Conservation (phyloP, 2,113 vertebrate genomes). For the Xerus inauris region DNA sequence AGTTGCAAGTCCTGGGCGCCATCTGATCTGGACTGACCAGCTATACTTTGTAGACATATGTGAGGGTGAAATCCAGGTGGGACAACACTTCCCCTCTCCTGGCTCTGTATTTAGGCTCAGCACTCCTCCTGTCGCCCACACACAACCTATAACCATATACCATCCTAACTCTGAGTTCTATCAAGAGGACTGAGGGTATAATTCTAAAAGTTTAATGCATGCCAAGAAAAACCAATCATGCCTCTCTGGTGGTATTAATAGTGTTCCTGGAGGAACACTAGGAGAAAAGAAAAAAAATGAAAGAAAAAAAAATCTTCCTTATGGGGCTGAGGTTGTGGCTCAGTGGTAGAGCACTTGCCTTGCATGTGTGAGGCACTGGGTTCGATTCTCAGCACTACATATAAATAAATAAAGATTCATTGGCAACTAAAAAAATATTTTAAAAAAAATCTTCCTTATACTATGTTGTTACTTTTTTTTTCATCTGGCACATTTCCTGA, state of each 20-base stretch:
- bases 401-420: too few relatives aligned
- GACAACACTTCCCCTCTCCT: neutral
- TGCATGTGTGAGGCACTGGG: too few relatives aligned
- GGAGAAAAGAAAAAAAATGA: neutral
- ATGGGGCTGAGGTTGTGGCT: too few relatives aligned
- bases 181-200: neutral
- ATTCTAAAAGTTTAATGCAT: neutral
- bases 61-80: neutral
- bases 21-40: neutral
- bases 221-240: neutral
- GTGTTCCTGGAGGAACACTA: neutral
- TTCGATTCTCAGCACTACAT: too few relatives aligned
- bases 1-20: neutral
- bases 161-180: neutral
- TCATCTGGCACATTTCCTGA: constrained; percentile 34
- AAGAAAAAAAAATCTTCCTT: constrained; percentile 39
- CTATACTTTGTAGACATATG: neutral
- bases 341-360: too few relatives aligned
- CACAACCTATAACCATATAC: neutral
- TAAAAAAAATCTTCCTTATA: constrained; percentile 7
- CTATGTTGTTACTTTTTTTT: constrained; percentile 3
- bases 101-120: neutral
- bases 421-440: too few relatives aligned
- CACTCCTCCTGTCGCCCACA: neutral
- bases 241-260: neutral